Evolutionary conservation across 1,140 invertebrate species (phyloP), one percentile per base, ranked within the genome.

Genomic region (Chlorops oryzae): DNA sequence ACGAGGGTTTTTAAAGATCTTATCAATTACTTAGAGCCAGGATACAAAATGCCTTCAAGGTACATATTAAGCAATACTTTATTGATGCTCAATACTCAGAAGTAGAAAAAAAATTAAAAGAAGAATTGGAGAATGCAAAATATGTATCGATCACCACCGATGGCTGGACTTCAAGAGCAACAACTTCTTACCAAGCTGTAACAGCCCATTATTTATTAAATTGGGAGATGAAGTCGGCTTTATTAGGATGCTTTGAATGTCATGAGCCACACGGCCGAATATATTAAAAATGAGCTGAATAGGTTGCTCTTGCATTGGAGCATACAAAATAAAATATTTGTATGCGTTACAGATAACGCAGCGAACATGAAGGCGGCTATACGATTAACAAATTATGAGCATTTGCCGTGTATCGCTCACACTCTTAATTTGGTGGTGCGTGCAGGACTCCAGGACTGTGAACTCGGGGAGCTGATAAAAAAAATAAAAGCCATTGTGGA

Each of bases 1-100:
- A n/a, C n/a, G n/a, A n/a, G 35, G 55, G 55, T 56, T 63, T 62
- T 54, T n/a, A 57, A 57, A 58, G 47, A 57, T 10, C 49, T 61
- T 17, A 40, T 48, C 41, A 52, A 45, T 56, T 52, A 54, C 32
- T 57, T 60, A 56, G 52, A 35, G 18, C 54, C 59, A 52, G 43
- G 49, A 5, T 62, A 58, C 32, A 59, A 59, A 57, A 56, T 59
- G 23, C 55, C 57, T 48, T 52, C 56, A 55, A 46, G 56, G 22
- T 58, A 55, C 25, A 52, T 52, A 52, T 45, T 55, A 47, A 55
- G 56, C 44, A 58, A 55, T 55, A 55, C 56, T 40, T 56, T 61
- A 34, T 53, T 59, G 40, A 35, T 35, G 9, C 9, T 35, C 3
- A 35, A 9, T n/a, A n/a, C n/a, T n/a, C n/a, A n/a, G n/a, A n/a